These are phyloP conservation scores for Cremastinae sp. DNA, from an alignment of 2,888 invertebrate genomes.

Conservation along the genomic window DNA sequence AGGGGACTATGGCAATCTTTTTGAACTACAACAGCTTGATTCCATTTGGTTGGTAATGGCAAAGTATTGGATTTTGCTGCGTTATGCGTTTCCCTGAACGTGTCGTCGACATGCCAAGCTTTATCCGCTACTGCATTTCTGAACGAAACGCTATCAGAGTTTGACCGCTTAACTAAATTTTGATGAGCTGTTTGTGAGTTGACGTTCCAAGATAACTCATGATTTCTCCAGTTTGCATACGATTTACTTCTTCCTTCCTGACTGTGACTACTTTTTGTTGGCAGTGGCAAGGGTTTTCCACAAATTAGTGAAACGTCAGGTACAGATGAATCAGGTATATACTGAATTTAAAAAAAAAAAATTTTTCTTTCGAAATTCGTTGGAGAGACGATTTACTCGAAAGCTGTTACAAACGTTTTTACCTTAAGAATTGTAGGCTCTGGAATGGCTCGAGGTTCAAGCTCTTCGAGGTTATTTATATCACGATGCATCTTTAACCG, in stretches of 20 bases:
- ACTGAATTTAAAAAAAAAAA: no score
- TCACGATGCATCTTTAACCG: no score
- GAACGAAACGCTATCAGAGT: background rate
- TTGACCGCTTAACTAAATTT: constrained; percentile 13
- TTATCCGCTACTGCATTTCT: background rate
- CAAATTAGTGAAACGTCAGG: constrained; percentile 76
- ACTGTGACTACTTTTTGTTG: constrained; percentile 7
- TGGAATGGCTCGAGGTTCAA: no score
- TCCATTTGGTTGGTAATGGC: background rate
- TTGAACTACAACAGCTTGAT: background rate
- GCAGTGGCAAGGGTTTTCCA: constrained; percentile 64
- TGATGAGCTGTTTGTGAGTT: constrained; percentile 18
- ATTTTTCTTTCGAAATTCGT: no score
- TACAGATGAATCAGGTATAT: constrained; percentile 69
- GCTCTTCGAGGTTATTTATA: no score
- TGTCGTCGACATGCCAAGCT: background rate
- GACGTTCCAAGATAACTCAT: constrained; percentile 61
- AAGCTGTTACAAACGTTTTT: no score
- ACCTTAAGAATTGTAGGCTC: no score
- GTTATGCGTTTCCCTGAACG: background rate
- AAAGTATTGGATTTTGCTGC: constrained; percentile 34
- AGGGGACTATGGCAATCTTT: constrained; percentile 1
- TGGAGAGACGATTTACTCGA: no score
- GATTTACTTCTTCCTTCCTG: constrained; percentile 61
- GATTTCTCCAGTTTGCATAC: constrained; percentile 73